Evolutionary conservation across 1,140 invertebrate species (phyloP).

Genomic region (Frieseomelitta varia): DNA sequence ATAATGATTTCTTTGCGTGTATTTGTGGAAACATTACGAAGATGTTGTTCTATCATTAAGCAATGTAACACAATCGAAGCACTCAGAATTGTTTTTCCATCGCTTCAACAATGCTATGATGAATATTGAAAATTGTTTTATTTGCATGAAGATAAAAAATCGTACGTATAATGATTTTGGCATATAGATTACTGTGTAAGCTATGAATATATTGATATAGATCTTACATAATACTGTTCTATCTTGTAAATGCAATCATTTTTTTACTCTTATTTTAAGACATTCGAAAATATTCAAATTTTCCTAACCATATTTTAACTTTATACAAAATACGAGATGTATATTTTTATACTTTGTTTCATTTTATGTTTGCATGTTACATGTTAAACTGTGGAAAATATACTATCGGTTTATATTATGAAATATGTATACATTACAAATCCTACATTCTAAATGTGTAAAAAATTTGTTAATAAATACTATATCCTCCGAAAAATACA

Average conservation of each 20-base stretch:
- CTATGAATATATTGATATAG: not conserved
- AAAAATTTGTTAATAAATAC: constrained; percentile 30
- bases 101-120: not conserved
- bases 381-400: not conserved
- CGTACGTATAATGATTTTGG: not conserved
- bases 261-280: not conserved
- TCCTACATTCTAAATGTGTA: constrained; percentile 24
- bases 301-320: not conserved
- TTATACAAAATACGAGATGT: not conserved
- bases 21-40: not conserved
- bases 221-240: not conserved
- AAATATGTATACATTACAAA: not conserved
- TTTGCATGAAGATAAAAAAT: not conserved
- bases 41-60: constrained; percentile 5
- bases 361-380: constrained; percentile 14
- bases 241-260: too few relatives aligned
- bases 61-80: not conserved
- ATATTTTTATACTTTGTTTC: constrained; percentile 5
- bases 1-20: not conserved
- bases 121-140: not conserved
- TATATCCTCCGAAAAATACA: not conserved
- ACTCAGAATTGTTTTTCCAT: not conserved
- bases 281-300: too few relatives aligned
- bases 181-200: not conserved
- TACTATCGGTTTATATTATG: constrained; percentile 5